These are phyloP conservation scores for Sterna hirundo DNA, from an alignment of 2,113 vertebrate species.

Conservation along the genomic window DNA sequence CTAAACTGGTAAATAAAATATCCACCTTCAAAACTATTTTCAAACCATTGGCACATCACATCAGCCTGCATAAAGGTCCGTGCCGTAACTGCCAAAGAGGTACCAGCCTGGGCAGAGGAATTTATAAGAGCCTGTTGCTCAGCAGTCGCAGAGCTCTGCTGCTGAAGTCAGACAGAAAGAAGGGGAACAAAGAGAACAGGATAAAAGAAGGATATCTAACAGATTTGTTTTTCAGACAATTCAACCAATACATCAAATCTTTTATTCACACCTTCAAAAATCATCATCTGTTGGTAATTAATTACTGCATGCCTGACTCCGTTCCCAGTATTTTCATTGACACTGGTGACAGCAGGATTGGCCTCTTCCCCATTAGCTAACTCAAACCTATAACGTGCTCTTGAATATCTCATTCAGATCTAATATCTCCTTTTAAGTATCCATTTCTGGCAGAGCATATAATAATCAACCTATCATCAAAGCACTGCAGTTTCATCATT, in stretches of 20 bases:
- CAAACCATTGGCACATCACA: neutral
- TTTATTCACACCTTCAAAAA: conserved; percentile 8
- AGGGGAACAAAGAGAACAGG: neutral
- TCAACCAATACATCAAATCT: neutral
- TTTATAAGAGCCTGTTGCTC: neutral
- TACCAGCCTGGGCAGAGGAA: neutral
- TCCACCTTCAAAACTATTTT: neutral
- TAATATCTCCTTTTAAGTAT: neutral
- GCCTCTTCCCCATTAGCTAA: neutral
- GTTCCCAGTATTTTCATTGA: neutral
- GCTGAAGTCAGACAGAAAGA: neutral
- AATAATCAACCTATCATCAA: neutral
- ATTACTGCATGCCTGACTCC: neutral
- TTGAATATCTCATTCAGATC: neutral
- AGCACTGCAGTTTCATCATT: neutral
- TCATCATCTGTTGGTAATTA: neutral
- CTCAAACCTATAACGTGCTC: neutral
- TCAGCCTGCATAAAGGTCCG: neutral
- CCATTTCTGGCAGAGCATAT: neutral
- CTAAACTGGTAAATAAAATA: neutral
- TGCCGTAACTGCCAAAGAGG: neutral
- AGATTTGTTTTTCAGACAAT: neutral
- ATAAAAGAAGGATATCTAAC: neutral
- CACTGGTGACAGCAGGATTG: neutral
- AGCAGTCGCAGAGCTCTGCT: neutral